Evolutionary conservation across 2,888 invertebrate species (phyloP).

Genomic region (Caenorhabditis zanzibari): DNA sequence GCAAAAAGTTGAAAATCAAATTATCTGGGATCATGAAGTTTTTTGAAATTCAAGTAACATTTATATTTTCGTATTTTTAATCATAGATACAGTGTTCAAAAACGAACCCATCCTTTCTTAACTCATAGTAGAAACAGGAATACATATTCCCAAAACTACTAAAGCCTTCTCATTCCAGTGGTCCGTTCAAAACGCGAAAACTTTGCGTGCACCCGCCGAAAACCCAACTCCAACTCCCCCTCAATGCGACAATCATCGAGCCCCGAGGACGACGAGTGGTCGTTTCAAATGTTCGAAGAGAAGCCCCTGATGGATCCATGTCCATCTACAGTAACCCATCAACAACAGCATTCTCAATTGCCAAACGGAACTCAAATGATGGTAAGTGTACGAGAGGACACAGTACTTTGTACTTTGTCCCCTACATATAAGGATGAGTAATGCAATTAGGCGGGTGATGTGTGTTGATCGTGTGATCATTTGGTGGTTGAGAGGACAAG

Average conservation of each 20-base stretch:
- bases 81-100: too few species aligned
- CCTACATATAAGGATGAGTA: constrained; percentile 15
- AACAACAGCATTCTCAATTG: neutral
- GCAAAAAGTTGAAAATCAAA: too few species aligned
- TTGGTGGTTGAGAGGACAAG: constrained; percentile 1
- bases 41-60: too few species aligned
- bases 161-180: constrained; percentile 37
- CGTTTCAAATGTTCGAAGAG: constrained; percentile 53
- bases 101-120: too few species aligned
- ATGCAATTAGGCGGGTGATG: constrained; percentile 34
- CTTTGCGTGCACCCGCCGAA: constrained; percentile 56
- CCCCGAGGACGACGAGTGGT: constrained; percentile 55
- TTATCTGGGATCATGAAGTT: too few species aligned
- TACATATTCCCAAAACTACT: too few species aligned
- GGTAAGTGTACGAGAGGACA: constrained; percentile 16
- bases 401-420: constrained; percentile 51
- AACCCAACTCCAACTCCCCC: constrained; percentile 39
- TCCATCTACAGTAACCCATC: constrained; percentile 19
- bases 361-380: constrained; percentile 32
- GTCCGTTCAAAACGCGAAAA: constrained; percentile 60
- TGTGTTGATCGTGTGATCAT: constrained; percentile 27
- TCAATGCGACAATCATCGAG: constrained; percentile 39
- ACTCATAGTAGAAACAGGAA: too few species aligned
- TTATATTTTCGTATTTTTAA: too few species aligned
- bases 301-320: constrained; percentile 9